Conservation (phyloP, 2,888 invertebrate species). For the Amphipyra tragopoginis region DNA sequence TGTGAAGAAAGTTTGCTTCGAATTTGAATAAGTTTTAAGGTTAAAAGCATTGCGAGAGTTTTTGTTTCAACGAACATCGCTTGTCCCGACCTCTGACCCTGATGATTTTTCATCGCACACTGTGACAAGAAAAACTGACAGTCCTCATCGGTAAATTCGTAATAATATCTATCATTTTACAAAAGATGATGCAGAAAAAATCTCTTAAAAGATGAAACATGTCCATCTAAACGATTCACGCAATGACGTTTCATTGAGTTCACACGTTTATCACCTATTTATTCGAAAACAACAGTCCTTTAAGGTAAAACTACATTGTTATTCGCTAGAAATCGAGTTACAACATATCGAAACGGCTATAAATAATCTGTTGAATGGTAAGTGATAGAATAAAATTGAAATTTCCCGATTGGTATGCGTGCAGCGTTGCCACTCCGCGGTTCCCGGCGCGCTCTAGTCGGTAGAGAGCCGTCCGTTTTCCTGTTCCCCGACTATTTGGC, state of each 20-base stretch:
- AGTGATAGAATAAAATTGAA: slow-evolving; percentile 63
- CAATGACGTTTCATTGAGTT: too few relatives aligned
- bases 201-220: too few relatives aligned
- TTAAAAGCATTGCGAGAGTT: slow-evolving; percentile 27
- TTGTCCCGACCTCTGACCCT: slow-evolving; percentile 29
- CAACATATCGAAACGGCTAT: slow-evolving; percentile 45
- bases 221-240: too few relatives aligned
- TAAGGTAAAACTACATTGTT: slow-evolving; percentile 8
- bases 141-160: neutral
- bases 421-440: slow-evolving; percentile 63
- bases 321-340: slow-evolving; percentile 47
- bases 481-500: slow-evolving; percentile 72
- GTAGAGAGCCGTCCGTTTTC: slow-evolving; percentile 81
- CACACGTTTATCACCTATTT: neutral
- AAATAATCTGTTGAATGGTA: slow-evolving; percentile 59
- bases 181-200: too few relatives aligned
- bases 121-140: neutral
- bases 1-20: slow-evolving; percentile 41
- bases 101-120: slow-evolving; percentile 12
- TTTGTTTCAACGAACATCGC: slow-evolving; percentile 12
- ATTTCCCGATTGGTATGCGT: slow-evolving; percentile 78
- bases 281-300: neutral
- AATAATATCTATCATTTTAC: neutral
- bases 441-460: slow-evolving; percentile 64
- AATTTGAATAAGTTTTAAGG: slow-evolving; percentile 37